Conservation (phyloP, 2,113 vertebrate species). For the Coreoperca whiteheadi region DNA sequence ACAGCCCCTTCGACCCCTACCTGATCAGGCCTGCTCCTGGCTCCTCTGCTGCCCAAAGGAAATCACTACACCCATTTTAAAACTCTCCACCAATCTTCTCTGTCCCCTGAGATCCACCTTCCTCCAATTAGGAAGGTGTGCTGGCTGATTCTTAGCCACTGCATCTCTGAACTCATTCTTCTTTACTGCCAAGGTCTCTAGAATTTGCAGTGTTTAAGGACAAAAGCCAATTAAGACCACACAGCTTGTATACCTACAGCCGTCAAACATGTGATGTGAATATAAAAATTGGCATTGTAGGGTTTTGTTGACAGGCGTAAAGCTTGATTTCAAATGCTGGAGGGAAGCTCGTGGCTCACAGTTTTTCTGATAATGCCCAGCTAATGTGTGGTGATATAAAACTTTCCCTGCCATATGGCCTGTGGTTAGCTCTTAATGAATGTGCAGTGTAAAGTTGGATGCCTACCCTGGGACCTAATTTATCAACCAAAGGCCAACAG, state of each 20-base stretch:
- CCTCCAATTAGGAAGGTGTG: constrained; percentile 62
- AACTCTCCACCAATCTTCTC: constrained; percentile 47
- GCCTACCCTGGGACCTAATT: constrained; percentile 72
- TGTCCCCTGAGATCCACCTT: constrained; percentile 61
- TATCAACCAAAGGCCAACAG: constrained; percentile 75
- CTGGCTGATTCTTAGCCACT: constrained; percentile 16
- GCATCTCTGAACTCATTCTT: constrained; percentile 34
- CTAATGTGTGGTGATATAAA: constrained; percentile 43
- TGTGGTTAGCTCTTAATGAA: constrained; percentile 66
- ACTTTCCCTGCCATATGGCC: constrained; percentile 36
- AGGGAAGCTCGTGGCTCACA: not conserved
- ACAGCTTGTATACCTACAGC: not conserved
- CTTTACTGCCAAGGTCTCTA: constrained; percentile 9
- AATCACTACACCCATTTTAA: constrained; percentile 52
- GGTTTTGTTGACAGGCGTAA: not conserved
- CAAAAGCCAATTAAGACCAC: constrained; percentile 19
- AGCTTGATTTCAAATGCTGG: not conserved
- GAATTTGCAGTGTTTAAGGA: constrained; percentile 4
- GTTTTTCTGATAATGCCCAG: constrained; percentile 22
- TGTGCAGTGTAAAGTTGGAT: constrained; percentile 61
- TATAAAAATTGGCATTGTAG: not conserved
- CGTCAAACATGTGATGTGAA: constrained; percentile 7
- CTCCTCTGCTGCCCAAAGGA: constrained; percentile 55
- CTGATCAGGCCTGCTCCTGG: constrained; percentile 32
- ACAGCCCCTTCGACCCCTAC: constrained; percentile 27